Conservation (phyloP, 2,888 invertebrate genomes). For the Drosophila neutralis region DNA sequence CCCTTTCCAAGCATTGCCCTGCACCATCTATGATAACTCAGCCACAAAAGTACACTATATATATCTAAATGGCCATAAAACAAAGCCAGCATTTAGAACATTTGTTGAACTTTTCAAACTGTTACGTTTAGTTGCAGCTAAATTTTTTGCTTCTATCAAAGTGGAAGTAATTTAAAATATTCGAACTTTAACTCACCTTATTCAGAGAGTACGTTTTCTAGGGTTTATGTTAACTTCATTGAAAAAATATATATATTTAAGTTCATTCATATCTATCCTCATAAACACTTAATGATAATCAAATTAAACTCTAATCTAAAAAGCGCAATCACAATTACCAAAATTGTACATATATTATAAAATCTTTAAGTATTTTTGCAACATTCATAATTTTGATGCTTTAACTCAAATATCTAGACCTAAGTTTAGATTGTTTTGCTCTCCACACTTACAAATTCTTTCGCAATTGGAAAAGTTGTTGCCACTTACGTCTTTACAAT, state of each 20-base stretch:
- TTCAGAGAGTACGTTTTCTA: too few species aligned
- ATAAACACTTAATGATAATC: too few species aligned
- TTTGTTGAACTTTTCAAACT: slow-evolving; percentile 50
- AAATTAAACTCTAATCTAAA: too few species aligned
- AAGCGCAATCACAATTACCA: neutral
- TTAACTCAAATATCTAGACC: neutral
- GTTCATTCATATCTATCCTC: too few species aligned
- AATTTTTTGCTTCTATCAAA: slow-evolving; percentile 15
- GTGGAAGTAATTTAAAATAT: neutral
- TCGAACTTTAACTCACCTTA: neutral
- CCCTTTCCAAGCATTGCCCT: neutral
- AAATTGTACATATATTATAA: neutral
- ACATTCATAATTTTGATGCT: neutral
- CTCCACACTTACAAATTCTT: slow-evolving; percentile 29
- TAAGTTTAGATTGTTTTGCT: slow-evolving; percentile 14
- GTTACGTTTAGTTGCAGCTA: slow-evolving; percentile 53
- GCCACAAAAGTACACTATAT: slow-evolving; percentile 29
- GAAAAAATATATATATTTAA: too few species aligned
- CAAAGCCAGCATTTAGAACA: slow-evolving; percentile 31
- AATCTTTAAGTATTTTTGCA: neutral
- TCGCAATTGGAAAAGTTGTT: slow-evolving; percentile 64
- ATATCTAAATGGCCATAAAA: slow-evolving; percentile 48
- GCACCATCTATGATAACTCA: slow-evolving; percentile 56
- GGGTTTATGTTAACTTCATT: too few species aligned
- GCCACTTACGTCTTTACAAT: slow-evolving; percentile 59